Base-by-base conservation (phyloP, 2,797 vertebrate genomes). In the Chaetophractus vellerosus region DNA sequence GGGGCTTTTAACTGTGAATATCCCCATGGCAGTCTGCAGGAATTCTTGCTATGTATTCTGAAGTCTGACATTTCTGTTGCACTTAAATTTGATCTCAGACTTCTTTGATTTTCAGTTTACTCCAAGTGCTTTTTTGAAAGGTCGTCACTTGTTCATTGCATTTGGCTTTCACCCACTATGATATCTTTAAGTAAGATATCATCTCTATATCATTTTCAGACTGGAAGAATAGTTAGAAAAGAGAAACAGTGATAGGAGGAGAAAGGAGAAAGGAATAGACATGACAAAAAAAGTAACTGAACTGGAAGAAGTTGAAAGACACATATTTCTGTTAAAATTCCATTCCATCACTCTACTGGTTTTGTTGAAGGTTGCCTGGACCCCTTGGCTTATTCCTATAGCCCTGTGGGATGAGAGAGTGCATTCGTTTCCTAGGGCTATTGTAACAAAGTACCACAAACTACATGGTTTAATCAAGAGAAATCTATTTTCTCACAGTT, bases 51-150 rank as follows among this genome's bases (percentile, higher is more conserved):
- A 23, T 93, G 61, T 52, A 28, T 94, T 88, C 96, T 80, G 50
- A 94, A 96, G 57, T 57, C 57, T 96, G 95, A 97, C 96, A 96
- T 97, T 98, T 97, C 93, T 85, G 41, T 96, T 92, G 76, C 64
- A 71, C 90, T 94, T 94, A 91, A 76, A 95, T 83, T 94, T 97
- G 93, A 95, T 94, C 90, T 95, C 84, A 74, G 50, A 89, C 97
- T 93, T 90, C 92, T 94, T 96, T 71, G 84, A 84, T 96, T 96
- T 96, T 93, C 81, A 59, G 33, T 95, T 96, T 93, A 92, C 48
- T 96, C 80, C 75, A 92, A 94, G 88, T 86, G 41, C 74, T 92
- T 85, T 87, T 89, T n/a, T 72, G 48, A 31, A 83, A 96, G 92
- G 95, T 90, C 19, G 33, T 8, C 63, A 91, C 88, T 97, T 95